Evolutionary conservation across 2,888 invertebrate species (phyloP).

Genomic region (Clusia tigrina): DNA sequence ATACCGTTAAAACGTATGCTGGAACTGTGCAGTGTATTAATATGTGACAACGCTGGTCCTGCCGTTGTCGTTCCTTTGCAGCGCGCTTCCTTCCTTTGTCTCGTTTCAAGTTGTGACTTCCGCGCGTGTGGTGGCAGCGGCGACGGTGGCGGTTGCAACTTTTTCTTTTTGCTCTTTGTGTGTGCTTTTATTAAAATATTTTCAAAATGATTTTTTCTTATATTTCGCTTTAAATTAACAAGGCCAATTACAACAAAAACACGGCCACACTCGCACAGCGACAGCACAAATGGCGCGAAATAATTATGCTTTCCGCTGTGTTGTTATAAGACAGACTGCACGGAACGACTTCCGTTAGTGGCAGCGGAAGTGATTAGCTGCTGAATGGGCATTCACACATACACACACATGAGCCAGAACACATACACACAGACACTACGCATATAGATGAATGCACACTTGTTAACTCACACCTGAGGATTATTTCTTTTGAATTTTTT

Average conservation of each 20-base stretch:
- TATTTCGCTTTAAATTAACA: no score
- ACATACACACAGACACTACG: slow-evolving; percentile 9
- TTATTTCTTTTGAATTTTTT: slow-evolving; percentile 1
- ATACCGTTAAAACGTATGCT: slow-evolving; percentile 43
- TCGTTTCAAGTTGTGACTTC: no score
- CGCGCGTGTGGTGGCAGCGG: no score
- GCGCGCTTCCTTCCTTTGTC: not conserved
- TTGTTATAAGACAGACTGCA: slow-evolving; percentile 1
- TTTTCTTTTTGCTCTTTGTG: no score
- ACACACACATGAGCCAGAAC: not conserved
- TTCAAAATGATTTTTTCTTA: no score
- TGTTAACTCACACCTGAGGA: slow-evolving; percentile 25
- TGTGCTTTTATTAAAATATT: no score
- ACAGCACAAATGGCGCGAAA: slow-evolving; percentile 21
- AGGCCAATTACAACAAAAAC: no score
- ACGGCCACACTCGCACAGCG: no score
- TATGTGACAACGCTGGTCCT: not conserved
- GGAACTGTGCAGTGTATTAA: slow-evolving; percentile 34
- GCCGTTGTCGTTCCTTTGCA: not conserved
- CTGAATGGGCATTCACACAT: no score
- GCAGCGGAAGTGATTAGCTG: slow-evolving; percentile 1
- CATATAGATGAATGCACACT: slow-evolving; percentile 21
- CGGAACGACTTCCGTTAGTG: not conserved
- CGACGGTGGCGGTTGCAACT: no score
- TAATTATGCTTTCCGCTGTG: slow-evolving; percentile 23